Conservation (phyloP, 2,888 invertebrate genomes). For the Ophioninae sp. region DNA sequence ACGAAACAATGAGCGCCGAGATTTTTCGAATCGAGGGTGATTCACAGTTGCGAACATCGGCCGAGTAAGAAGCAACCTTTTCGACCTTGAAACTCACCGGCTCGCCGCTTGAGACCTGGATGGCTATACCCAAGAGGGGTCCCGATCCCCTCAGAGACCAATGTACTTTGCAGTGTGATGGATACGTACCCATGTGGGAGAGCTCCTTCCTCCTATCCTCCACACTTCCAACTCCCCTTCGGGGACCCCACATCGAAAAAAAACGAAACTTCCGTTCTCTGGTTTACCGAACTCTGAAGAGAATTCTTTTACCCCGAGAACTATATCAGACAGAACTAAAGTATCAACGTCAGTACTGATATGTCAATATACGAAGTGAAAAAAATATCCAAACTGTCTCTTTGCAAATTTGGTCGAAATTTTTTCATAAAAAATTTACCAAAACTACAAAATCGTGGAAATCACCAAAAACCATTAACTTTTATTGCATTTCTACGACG, state of each 20-base stretch:
- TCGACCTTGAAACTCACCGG: constrained; percentile 46
- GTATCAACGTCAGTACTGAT: neutral
- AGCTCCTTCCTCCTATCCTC: neutral
- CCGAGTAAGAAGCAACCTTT: constrained; percentile 20
- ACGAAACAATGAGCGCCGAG: constrained; percentile 39
- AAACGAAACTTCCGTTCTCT: constrained; percentile 14
- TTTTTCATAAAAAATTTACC: too few relatives aligned
- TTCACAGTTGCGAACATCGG: constrained; percentile 27
- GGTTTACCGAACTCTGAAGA: constrained; percentile 4
- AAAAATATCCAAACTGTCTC: neutral
- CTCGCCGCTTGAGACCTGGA: constrained; percentile 7
- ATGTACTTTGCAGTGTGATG: constrained; percentile 6
- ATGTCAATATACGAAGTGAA: neutral
- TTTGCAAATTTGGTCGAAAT: neutral
- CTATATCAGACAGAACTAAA: neutral
- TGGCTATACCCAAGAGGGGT: neutral
- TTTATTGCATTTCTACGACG: too few relatives aligned
- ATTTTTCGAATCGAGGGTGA: constrained; percentile 27
- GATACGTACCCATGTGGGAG: neutral
- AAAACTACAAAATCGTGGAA: too few relatives aligned
- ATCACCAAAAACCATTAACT: too few relatives aligned
- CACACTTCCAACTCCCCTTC: neutral
- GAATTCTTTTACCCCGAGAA: constrained; percentile 17
- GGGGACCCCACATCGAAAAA: constrained; percentile 34
- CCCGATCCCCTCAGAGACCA: neutral